Conservation (phyloP, 2,113 vertebrate genomes). For the Xenus cinereus region DNA sequence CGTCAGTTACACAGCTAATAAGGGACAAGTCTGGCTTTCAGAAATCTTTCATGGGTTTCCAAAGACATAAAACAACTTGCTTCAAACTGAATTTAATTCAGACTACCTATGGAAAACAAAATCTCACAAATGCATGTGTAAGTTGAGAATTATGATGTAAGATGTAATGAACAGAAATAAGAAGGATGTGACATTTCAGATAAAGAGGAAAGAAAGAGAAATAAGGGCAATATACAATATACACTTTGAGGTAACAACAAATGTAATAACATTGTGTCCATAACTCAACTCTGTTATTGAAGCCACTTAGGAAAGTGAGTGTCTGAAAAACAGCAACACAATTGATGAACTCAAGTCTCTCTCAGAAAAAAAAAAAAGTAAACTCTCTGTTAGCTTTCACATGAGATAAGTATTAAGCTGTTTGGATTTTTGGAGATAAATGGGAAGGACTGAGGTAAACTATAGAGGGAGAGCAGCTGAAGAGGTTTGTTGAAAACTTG, state of each 20-base stretch:
- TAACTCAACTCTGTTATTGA: neutral
- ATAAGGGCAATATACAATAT: neutral
- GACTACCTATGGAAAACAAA: neutral
- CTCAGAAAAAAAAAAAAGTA: neutral
- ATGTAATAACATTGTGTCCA: neutral
- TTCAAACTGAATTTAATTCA: neutral
- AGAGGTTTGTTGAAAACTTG: neutral
- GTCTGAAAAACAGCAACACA: neutral
- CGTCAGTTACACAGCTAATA: neutral
- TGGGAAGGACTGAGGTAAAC: neutral
- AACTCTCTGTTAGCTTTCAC: neutral
- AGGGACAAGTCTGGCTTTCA: neutral
- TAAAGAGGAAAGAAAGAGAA: neutral
- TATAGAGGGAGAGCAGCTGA: neutral
- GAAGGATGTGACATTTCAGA: neutral
- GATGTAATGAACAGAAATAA: neutral
- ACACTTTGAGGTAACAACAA: neutral
- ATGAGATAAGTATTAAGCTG: neutral
- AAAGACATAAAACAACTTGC: neutral
- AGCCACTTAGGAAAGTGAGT: neutral
- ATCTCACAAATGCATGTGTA: neutral
- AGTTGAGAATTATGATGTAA: neutral
- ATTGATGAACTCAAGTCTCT: neutral
- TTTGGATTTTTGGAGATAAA: neutral
- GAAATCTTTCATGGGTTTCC: slow-evolving; percentile 18